These are phyloP conservation scores for Phortica variegata DNA, from an alignment of 1,140 invertebrate species.

Conservation along the genomic window DNA sequence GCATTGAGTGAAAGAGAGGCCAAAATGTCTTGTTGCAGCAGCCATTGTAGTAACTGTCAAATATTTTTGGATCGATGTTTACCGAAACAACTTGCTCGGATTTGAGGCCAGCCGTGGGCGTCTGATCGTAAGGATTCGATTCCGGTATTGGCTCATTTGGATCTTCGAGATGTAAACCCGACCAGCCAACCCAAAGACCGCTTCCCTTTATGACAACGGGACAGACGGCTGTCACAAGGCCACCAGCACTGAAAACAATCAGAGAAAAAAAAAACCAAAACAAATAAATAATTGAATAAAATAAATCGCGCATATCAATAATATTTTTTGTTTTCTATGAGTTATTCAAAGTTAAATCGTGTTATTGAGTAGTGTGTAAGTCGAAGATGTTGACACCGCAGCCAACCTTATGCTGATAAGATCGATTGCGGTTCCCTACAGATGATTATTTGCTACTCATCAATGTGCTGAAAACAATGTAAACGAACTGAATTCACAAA, in stretches of 20 bases:
- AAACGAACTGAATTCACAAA: too few species aligned
- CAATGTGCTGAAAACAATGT: too few species aligned
- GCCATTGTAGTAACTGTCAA: slow-evolving; percentile 87
- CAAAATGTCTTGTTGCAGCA: slow-evolving; percentile 91
- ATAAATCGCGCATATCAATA: too few species aligned
- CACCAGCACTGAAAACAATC: slow-evolving; percentile 69
- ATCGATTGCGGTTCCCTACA: too few species aligned
- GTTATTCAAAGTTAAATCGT: slow-evolving; percentile 3
- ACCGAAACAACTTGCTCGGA: slow-evolving; percentile 83
- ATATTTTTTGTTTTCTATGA: too few species aligned
- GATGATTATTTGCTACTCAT: too few species aligned
- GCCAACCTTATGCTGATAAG: slow-evolving; percentile 34
- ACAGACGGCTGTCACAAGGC: slow-evolving; percentile 85
- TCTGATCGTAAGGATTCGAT: slow-evolving; percentile 79
- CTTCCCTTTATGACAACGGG: slow-evolving; percentile 81
- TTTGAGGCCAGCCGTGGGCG: slow-evolving; percentile 79
- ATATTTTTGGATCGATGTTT: slow-evolving; percentile 70
- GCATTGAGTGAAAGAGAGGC: slow-evolving; percentile 91
- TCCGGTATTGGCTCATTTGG: slow-evolving; percentile 77
- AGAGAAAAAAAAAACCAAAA: slow-evolving; percentile 5
- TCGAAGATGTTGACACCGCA: slow-evolving; percentile 11
- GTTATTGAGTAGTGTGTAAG: slow-evolving; percentile 6
- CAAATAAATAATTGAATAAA: slow-evolving; percentile 1
- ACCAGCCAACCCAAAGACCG: slow-evolving; percentile 89
- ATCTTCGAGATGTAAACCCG: slow-evolving; percentile 75